Conservation (phyloP, 2,113 vertebrate genomes). For the Spea multiplicata region DNA sequence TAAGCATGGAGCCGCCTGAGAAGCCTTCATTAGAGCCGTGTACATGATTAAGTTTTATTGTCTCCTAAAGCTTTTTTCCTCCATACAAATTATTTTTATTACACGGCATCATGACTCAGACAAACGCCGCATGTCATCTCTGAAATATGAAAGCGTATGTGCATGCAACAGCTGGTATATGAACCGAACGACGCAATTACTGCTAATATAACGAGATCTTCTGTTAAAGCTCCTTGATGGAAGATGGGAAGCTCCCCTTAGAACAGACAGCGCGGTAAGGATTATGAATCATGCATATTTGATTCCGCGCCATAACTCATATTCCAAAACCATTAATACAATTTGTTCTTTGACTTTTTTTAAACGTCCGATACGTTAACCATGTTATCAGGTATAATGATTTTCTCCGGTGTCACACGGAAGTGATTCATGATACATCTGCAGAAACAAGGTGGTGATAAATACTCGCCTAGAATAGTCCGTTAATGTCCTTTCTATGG, state of each 20-base stretch:
- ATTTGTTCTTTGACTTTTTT: no score
- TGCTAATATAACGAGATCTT: background rate
- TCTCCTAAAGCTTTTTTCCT: constrained; percentile 38
- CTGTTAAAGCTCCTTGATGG: background rate
- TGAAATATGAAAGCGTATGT: constrained; percentile 33
- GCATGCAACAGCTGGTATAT: constrained; percentile 36
- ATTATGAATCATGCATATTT: background rate
- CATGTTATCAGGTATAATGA: no score
- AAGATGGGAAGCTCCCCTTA: background rate
- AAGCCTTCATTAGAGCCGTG: constrained; percentile 34
- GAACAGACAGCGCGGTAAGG: background rate
- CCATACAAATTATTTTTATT: constrained; percentile 45
- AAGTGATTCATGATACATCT: no score
- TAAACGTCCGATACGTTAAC: no score
- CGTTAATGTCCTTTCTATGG: no score
- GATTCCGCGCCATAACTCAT: background rate
- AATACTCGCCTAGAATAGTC: no score
- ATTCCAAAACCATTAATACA: no score
- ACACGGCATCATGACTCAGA: constrained; percentile 44
- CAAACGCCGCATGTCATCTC: constrained; percentile 22
- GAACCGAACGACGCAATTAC: constrained; percentile 5
- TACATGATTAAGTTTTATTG: constrained; percentile 36
- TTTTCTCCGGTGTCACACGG: no score
- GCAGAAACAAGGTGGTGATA: no score
- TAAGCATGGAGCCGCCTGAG: constrained; percentile 7